phyloP scores from a whole-genome alignment of 1,140 invertebrate species.

The Pseudomyrmex flavicornis region DNA sequence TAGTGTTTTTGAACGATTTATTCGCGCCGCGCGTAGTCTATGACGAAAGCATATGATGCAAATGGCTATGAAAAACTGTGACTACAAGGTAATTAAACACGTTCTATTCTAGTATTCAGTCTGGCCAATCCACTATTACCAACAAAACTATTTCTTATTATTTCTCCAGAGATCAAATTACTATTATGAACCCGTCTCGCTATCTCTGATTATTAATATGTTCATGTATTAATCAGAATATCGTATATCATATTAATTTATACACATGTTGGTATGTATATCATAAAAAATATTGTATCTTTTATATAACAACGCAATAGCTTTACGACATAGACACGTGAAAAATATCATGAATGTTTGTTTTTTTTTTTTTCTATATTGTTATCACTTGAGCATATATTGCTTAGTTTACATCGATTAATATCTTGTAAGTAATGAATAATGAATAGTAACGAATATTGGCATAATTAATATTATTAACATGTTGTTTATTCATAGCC shows the following conservation, averaged over 20 bases:
- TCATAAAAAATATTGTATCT: slow-evolving; percentile 18
- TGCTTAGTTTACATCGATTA: too few species aligned
- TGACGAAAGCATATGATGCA: background rate
- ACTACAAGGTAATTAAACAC: slow-evolving; percentile 11
- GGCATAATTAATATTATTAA: too few species aligned
- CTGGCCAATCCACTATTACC: background rate
- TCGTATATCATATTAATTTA: background rate
- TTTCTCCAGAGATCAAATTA: background rate
- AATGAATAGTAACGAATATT: too few species aligned
- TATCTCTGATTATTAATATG: too few species aligned
- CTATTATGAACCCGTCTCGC: background rate
- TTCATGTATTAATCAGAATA: background rate
- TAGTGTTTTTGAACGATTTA: slow-evolving; percentile 48
- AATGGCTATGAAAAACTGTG: background rate
- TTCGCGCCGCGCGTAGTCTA: slow-evolving; percentile 26
- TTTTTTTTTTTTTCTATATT: slow-evolving; percentile 5
- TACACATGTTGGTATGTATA: background rate
- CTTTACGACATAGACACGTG: slow-evolving; percentile 8
- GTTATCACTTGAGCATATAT: slow-evolving; percentile 30
- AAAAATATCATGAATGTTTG: background rate
- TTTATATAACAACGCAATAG: background rate
- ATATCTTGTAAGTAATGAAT: too few species aligned
- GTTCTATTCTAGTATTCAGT: background rate
- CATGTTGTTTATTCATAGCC: too few species aligned
- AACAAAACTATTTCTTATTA: background rate